These are phyloP conservation scores for Drosophila oshimai DNA, from an alignment of 1,140 invertebrate species.

Conservation along the genomic window DNA sequence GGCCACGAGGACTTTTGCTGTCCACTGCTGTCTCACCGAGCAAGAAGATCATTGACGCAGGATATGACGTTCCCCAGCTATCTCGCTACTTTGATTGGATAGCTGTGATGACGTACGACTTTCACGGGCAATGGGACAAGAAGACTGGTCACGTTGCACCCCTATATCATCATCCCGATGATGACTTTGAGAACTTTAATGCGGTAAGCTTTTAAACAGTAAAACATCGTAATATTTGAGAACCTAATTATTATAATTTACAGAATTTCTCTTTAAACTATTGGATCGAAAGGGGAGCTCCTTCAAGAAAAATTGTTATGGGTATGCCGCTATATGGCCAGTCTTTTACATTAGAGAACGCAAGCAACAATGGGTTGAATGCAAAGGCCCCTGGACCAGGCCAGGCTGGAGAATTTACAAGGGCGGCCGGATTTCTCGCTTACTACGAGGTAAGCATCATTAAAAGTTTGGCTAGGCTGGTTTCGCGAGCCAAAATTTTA, in stretches of 20 bases:
- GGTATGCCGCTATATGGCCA: conserved; percentile 96
- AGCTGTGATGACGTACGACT: conserved; percentile 95
- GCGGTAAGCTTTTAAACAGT: conserved; percentile 83
- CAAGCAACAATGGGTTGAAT: conserved; percentile 87
- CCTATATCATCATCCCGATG: conserved; percentile 90
- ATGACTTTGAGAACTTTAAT: conserved; percentile 89
- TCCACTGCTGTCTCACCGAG: conserved; percentile 94
- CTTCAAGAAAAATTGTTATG: conserved; percentile 91
- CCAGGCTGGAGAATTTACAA: conserved; percentile 90
- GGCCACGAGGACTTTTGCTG: conserved; percentile 88
- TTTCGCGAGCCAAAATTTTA: no score
- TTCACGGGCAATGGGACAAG: conserved; percentile 95
- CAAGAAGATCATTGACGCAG: conserved; percentile 93
- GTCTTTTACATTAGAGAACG: conserved; percentile 88
- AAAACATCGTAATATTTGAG: background rate
- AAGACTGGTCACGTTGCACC: conserved; percentile 94
- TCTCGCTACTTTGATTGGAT: conserved; percentile 92
- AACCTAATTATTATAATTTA: conserved; percentile 47
- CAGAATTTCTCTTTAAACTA: conserved; percentile 94
- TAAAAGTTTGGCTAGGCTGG: background rate
- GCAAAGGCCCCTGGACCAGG: conserved; percentile 89
- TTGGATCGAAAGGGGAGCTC: conserved; percentile 93
- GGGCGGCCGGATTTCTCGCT: conserved; percentile 92
- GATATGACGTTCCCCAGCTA: conserved; percentile 91
- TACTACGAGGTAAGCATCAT: conserved; percentile 90